Evolutionary conservation across 2,888 invertebrate genomes (phyloP), one percentile per base, ranked within the genome.

Genomic region (Pheosia tremula): DNA sequence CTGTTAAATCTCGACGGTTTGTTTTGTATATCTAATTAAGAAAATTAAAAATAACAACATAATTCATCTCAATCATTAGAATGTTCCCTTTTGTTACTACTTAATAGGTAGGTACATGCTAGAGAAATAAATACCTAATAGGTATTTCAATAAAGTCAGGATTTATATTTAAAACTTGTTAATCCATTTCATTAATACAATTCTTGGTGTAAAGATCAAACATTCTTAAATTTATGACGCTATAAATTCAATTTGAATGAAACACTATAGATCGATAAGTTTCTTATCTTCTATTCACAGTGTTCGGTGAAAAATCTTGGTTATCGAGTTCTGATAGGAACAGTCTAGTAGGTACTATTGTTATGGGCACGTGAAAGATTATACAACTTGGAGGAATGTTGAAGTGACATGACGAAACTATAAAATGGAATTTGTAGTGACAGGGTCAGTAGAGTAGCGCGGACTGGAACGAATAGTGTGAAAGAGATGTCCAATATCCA

Each of bases 271-370:
- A n/a, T 13, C 53, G 38, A 41, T n/a, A 65, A 58, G 63, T 70
- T 66, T 75, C 70, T 75, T 49, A 43, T 50, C 56, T 72, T 72
- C 67, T 62, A 36, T 54, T 37, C 38, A 24, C 45, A 60, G 66
- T 52, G 24, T 24, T 24, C 24, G 24, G 62, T 62, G 52, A 56
- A n/a, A 69, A 67, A 67, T 60, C 59, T 62, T 52, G 36, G 13
- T 61, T 71, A 73, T 75, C 71, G 50, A 7, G 0, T 13, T 11
- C 5, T 59, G 62, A 72, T 70, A 66, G n/a, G 50, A 24, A 3
- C 57, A 50, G 62, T 61, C 64, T 56, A 59, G 24, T n/a, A 0
- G n/a, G 5, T 57, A 62, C 10, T 63, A 57, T 59, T 58, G 59
- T 67, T 64, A 56, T 59, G 59, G 60, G 24, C 50, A 50, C 50